phyloP scores from a whole-genome alignment of 2,113 vertebrate genomes.

The Gadus chalcogrammus region DNA sequence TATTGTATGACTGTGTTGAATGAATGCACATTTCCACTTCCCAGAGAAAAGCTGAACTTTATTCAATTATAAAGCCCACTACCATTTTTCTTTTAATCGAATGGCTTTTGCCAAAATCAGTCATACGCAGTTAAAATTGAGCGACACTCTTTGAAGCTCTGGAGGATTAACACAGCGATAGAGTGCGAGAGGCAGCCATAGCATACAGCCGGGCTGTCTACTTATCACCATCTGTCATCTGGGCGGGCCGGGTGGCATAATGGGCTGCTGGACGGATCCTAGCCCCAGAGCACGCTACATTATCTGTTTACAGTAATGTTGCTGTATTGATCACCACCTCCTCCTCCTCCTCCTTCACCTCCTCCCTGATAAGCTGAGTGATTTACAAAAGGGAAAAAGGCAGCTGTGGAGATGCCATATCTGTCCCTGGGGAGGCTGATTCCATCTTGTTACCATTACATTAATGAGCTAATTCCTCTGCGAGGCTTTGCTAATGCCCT shows the following conservation, averaged over 20 bases:
- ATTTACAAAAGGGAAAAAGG: slow-evolving; percentile 70
- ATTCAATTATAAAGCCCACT: too few species aligned
- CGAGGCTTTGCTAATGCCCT: slow-evolving; percentile 70
- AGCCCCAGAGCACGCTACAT: slow-evolving; percentile 62
- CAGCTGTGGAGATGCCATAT: slow-evolving; percentile 70
- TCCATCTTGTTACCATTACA: slow-evolving; percentile 79
- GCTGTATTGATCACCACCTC: slow-evolving; percentile 74
- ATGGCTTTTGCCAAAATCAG: too few species aligned
- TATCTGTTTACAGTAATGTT: slow-evolving; percentile 77
- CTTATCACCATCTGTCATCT: slow-evolving; percentile 71
- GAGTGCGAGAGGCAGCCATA: too few species aligned
- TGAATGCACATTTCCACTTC: too few species aligned
- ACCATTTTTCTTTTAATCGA: too few species aligned
- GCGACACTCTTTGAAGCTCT: too few species aligned
- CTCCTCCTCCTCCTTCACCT: slow-evolving; percentile 64
- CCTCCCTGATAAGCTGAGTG: slow-evolving; percentile 73
- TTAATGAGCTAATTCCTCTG: slow-evolving; percentile 77
- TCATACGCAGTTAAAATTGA: too few species aligned
- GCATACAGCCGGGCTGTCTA: slow-evolving; percentile 32
- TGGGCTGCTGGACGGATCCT: slow-evolving; percentile 60
- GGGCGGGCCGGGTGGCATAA: slow-evolving; percentile 60
- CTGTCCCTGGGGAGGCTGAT: slow-evolving; percentile 69
- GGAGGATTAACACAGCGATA: too few species aligned
- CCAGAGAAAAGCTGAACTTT: too few species aligned
- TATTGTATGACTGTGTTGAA: too few species aligned